phyloP scores from a whole-genome alignment of 2,113 vertebrate species.

The Anas platyrhynchos region DNA sequence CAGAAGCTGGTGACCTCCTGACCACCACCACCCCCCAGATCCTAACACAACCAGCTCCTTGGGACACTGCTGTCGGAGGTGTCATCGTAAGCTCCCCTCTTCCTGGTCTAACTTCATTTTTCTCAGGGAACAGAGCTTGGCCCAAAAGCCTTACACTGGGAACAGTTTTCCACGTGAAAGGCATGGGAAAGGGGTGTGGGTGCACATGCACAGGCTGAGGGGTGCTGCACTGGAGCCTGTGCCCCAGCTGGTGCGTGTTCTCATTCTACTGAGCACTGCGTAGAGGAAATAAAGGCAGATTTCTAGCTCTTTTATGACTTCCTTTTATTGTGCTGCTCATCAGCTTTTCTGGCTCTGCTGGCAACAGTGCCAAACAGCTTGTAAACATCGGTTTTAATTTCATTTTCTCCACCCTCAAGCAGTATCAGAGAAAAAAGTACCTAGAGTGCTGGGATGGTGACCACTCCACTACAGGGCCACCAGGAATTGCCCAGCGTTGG shows the following conservation, averaged over 20 bases:
- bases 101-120: not conserved
- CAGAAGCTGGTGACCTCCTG: not conserved
- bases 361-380: not conserved
- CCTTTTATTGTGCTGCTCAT: not conserved
- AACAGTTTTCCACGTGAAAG: not conserved
- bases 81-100: not conserved
- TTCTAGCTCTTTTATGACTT: not conserved
- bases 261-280: not conserved
- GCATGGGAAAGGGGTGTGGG: not conserved
- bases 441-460: not conserved
- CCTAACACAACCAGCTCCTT: not conserved
- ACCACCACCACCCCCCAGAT: not conserved
- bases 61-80: not conserved
- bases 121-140: not conserved
- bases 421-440: not conserved
- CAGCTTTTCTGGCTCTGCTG: not conserved
- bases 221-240: not conserved
- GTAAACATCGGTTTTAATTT: slow-evolving; percentile 4
- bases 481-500: not conserved
- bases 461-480: not conserved
- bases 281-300: not conserved
- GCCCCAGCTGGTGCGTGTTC: not conserved
- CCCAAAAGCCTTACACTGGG: not conserved
- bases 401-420: not conserved
- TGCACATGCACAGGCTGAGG: not conserved